Evolutionary conservation across 1,140 invertebrate genomes (phyloP).

Genomic region (Myzus persicae): DNA sequence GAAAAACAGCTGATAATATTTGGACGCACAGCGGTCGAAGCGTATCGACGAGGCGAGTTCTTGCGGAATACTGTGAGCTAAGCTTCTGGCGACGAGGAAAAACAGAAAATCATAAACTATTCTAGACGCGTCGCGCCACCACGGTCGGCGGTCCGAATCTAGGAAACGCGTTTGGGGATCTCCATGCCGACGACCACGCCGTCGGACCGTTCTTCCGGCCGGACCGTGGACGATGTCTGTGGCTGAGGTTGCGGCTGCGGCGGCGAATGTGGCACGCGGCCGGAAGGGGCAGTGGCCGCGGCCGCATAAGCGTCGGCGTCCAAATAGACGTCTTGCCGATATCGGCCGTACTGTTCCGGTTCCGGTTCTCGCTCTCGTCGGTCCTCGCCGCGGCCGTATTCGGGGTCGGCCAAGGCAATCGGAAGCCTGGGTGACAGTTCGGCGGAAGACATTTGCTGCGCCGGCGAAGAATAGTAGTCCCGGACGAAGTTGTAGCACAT

Average conservation of each 20-base stretch:
- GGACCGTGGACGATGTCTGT: neutral
- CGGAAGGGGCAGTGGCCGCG: neutral
- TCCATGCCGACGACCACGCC: neutral
- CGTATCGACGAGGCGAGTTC: neutral
- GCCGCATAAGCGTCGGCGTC: neutral
- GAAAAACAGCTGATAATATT: neutral
- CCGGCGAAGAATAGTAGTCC: neutral
- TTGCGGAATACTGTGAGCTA: neutral
- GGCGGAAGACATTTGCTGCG: too few relatives aligned
- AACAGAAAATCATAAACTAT: neutral
- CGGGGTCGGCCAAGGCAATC: neutral
- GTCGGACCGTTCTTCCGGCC: neutral
- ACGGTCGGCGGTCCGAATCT: neutral
- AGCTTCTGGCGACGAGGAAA: neutral
- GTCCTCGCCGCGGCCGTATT: neutral
- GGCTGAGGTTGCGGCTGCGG: neutral
- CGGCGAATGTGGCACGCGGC: neutral
- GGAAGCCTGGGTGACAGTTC: neutral
- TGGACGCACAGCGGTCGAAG: neutral
- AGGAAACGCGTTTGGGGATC: slow-evolving; percentile 39
- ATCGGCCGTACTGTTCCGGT: neutral
- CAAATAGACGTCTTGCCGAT: neutral
- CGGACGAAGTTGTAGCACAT: slow-evolving; percentile 42
- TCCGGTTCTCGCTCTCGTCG: neutral
- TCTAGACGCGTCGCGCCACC: neutral